Evolutionary conservation across 2,888 invertebrate species (phyloP).

Genomic region (Tinea semifulvella): DNA sequence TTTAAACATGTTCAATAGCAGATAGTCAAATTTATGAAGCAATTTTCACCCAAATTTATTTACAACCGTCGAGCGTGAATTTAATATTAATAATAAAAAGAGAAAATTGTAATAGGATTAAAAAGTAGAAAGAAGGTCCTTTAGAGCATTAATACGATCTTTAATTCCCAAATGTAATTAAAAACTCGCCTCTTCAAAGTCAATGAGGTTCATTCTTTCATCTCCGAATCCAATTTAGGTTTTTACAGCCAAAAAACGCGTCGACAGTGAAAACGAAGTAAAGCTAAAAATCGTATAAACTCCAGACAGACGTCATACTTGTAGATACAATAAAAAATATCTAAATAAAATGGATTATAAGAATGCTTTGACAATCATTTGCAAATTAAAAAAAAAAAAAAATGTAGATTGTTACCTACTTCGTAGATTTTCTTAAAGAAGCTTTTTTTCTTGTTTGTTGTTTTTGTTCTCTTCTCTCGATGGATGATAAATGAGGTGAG

Average conservation of each 20-base stretch:
- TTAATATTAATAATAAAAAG: too few relatives aligned
- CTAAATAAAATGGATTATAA: conserved; percentile 7
- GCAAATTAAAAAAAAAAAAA: too few relatives aligned
- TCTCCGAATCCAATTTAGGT: conserved; percentile 42
- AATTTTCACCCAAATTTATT: too few relatives aligned
- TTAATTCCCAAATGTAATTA: conserved; percentile 9
- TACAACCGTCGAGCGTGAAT: too few relatives aligned
- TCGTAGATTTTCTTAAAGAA: too few relatives aligned
- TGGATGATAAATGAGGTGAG: too few relatives aligned
- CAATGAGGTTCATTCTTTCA: conserved; percentile 29
- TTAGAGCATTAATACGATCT: conserved; percentile 5
- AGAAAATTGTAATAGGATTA: conserved; percentile 7
- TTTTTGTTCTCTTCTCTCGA: too few relatives aligned
- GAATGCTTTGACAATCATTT: too few relatives aligned
- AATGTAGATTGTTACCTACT: too few relatives aligned
- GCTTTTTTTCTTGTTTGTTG: too few relatives aligned
- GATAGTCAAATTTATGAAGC: too few relatives aligned
- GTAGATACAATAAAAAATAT: conserved; percentile 26
- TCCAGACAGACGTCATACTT: conserved; percentile 40
- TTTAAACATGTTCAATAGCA: too few relatives aligned
- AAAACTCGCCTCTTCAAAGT: conserved; percentile 10
- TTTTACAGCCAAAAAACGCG: conserved; percentile 26
- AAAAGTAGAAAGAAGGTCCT: neutral
- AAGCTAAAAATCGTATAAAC: conserved; percentile 44
- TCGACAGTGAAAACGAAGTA: conserved; percentile 40